Conservation (phyloP, 2,113 vertebrate species). For the Tragelaphus scriptus region DNA sequence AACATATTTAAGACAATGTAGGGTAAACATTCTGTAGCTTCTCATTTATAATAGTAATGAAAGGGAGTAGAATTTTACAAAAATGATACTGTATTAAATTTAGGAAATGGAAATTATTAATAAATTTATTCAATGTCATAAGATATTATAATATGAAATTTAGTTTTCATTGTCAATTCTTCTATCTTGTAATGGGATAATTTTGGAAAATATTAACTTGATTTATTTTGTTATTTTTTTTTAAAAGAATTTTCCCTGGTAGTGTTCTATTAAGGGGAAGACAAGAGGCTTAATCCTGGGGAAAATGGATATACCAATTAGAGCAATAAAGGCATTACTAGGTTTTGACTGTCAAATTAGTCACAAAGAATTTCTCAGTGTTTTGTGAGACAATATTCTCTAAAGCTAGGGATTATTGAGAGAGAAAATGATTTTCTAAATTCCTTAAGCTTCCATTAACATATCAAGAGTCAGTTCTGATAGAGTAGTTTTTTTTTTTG, state of each 20-base stretch:
- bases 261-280: not conserved
- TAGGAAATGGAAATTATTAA: not conserved
- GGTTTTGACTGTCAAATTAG: slow-evolving; percentile 31
- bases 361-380: slow-evolving; percentile 26
- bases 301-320: slow-evolving; percentile 18
- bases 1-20: not conserved
- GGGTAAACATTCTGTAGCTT: not conserved
- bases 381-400: slow-evolving; percentile 19
- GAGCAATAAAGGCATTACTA: slow-evolving; percentile 20
- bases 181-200: not conserved
- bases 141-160: not conserved
- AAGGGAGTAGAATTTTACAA: not conserved
- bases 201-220: slow-evolving; percentile 14
- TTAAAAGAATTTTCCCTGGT: not conserved
- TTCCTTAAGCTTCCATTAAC: slow-evolving; percentile 38
- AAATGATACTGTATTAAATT: not conserved
- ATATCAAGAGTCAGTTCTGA: slow-evolving; percentile 43
- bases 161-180: not conserved
- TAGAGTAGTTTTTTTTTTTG: not conserved
- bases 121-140: not conserved
- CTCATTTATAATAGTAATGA: not conserved
- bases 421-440: slow-evolving; percentile 48
- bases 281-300: slow-evolving; percentile 9
- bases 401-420: slow-evolving; percentile 6
- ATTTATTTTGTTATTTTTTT: not conserved